Evolutionary conservation across 1,140 invertebrate species (phyloP), one percentile per base, ranked within the genome.

Genomic region (Papilio polyxenes): DNA sequence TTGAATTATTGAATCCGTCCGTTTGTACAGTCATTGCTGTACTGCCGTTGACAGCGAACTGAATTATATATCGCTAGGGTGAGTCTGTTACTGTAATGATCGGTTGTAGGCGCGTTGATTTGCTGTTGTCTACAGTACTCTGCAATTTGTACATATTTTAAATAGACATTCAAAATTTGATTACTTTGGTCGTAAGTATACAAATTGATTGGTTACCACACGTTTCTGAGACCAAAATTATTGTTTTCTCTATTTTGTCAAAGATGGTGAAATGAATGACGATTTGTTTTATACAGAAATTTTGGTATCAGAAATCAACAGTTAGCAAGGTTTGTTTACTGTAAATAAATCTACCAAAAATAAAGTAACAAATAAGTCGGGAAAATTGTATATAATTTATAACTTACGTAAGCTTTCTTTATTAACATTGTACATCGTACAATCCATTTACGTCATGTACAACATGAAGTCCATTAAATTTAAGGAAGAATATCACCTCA

Each of bases 21-120:
- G 53, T 23, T 37, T 20, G 74, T 75, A 11, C 17, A 48, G 4
- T 17, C 75, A 48, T 31, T 53, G 48, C 82, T 49, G 81, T 80
- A 48, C 82, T 85, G 87, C 82, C 83, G 83, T 77, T 86, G 87
- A 86, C 85, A 85, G 49, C 49, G 77, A 53, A 56, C 84, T 87
- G 84, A 86, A 87, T 86, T 85, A 87, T 86, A 86, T 79, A 87
- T 85, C 79, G 82, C 31, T 79, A 44, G 84, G 65, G 62, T 79
- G 82, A 81, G 81, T 44, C 49, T 10, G 75, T 23, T 49, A 76
- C 79, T 74, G 82, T 83, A 85, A 83, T 84, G 80, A 83, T 82
- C 81, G 81, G 56, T 80, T 82, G 72, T 79, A 78, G 56, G 75
- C 59, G 74, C 82, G 72, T 65, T 82, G 69, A 72, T 81, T 78